These are phyloP conservation scores for Chaetorhynchus papuensis DNA, from an alignment of 2,113 vertebrate genomes.

Conservation along the genomic window DNA sequence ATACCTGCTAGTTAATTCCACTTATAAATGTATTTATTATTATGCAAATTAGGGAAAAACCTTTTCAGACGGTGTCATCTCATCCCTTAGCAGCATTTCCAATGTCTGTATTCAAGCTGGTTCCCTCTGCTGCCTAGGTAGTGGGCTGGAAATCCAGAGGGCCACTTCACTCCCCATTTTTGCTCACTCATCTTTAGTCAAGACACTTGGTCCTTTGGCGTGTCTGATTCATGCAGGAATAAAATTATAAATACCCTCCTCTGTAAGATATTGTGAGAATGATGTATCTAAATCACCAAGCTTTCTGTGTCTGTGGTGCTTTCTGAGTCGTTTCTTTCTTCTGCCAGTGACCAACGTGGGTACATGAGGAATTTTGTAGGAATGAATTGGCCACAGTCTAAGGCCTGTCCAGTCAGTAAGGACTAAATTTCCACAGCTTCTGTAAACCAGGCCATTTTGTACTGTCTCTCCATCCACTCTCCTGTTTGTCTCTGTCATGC, in stretches of 20 bases:
- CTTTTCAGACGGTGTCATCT: constrained; percentile 26
- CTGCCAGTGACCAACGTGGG: background rate
- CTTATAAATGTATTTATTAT: constrained; percentile 47
- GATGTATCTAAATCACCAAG: background rate
- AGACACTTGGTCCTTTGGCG: background rate
- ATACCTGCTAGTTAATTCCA: constrained; percentile 50
- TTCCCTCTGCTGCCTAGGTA: background rate
- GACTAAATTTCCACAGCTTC: background rate
- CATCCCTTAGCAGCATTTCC: background rate
- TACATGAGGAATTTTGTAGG: background rate
- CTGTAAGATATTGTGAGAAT: background rate
- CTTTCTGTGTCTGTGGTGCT: background rate
- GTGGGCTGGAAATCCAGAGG: background rate
- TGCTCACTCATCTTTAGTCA: background rate
- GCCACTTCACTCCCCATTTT: background rate
- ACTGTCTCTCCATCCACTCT: background rate
- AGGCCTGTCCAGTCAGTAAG: background rate
- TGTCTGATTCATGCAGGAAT: background rate
- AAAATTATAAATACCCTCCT: background rate
- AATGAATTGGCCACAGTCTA: background rate
- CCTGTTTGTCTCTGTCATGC: background rate
- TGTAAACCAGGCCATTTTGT: background rate
- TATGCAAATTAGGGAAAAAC: constrained; percentile 55
- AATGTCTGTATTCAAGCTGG: background rate
- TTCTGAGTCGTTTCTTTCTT: background rate